phyloP scores from a whole-genome alignment of 2,797 vertebrate species.

The Coendou prehensilis region DNA sequence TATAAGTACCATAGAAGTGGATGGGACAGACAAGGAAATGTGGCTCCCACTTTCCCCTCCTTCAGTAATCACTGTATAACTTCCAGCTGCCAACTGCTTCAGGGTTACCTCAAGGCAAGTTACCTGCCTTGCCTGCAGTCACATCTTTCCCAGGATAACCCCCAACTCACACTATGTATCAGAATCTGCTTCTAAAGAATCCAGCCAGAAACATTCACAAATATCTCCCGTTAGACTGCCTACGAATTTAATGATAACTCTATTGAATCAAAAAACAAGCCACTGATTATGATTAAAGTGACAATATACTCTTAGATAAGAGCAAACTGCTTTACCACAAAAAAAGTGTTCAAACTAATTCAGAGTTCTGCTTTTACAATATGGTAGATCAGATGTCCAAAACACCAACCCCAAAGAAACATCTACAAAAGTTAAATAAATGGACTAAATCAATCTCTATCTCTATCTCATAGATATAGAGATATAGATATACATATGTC shows the following conservation, averaged over 20 bases:
- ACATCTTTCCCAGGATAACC: neutral
- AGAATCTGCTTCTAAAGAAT: neutral
- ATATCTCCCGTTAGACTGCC: neutral
- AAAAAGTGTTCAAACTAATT: slow-evolving; percentile 22
- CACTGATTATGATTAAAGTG: neutral
- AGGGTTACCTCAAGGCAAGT: neutral
- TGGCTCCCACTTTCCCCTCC: neutral
- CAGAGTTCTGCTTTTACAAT: neutral
- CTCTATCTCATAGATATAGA: neutral
- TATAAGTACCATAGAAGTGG: neutral
- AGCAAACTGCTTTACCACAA: neutral
- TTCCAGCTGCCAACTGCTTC: neutral
- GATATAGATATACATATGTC: too few relatives aligned
- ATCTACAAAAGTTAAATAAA: neutral
- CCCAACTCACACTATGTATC: neutral
- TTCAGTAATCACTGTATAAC: neutral
- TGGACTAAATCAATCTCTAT: neutral
- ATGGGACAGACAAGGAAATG: neutral
- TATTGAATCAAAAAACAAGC: neutral
- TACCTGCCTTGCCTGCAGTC: neutral
- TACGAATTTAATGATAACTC: neutral
- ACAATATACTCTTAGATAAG: neutral
- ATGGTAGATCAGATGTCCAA: neutral
- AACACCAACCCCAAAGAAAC: neutral
- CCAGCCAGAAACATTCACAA: neutral